phyloP scores from a whole-genome alignment of 1,140 invertebrate species.

The Rhyacophila brunnea region DNA sequence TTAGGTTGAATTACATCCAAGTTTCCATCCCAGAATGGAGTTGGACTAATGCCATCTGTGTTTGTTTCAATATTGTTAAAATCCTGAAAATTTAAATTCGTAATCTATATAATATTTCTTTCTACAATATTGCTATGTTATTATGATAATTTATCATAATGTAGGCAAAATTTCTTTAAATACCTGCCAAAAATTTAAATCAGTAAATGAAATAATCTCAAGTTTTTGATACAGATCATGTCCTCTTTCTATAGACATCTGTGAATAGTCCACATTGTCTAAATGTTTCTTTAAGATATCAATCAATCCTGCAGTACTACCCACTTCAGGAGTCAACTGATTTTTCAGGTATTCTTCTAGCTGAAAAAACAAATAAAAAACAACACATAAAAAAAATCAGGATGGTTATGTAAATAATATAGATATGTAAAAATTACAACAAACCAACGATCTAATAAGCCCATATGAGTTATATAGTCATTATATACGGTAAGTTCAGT shows the following conservation, averaged over 20 bases:
- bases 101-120: too few relatives aligned
- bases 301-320: slow-evolving; percentile 18
- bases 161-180: too few relatives aligned
- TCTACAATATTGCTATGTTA: too few relatives aligned
- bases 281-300: slow-evolving; percentile 16
- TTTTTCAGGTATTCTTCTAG: slow-evolving; percentile 11
- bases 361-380: slow-evolving; percentile 19
- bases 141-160: too few relatives aligned
- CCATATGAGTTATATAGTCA: too few relatives aligned
- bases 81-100: slow-evolving; percentile 16
- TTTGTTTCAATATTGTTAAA: slow-evolving; percentile 25
- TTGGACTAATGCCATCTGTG: slow-evolving; percentile 11
- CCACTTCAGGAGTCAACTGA: slow-evolving; percentile 12
- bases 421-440: too few relatives aligned
- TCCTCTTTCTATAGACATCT: not conserved
- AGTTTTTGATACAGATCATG: slow-evolving; percentile 11
- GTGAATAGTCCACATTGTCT: slow-evolving; percentile 6
- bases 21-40: slow-evolving; percentile 20
- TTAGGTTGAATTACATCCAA: slow-evolving; percentile 23
- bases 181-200: slow-evolving; percentile 28
- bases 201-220: slow-evolving; percentile 12
- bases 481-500: too few relatives aligned
- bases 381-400: too few relatives aligned
- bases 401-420: too few relatives aligned
- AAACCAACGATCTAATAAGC: too few relatives aligned